A percentile compares a stretch with the other conserved stretches of the same genome.
Conservation (phyloP, 1,140 invertebrate species). For the Diabrotica virgifera region DNA sequence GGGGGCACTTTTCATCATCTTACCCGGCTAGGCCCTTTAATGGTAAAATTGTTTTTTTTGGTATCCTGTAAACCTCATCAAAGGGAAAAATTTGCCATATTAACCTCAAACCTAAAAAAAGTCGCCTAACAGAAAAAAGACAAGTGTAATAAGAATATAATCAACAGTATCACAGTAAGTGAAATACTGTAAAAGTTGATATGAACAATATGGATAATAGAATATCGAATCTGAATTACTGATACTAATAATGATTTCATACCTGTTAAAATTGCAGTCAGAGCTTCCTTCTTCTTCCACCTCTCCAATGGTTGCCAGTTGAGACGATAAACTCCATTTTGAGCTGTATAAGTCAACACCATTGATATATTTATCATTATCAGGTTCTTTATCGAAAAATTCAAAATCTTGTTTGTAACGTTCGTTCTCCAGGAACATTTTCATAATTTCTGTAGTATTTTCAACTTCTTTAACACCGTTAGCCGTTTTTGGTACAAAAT, state of each 20-base stretch:
- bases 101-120: no score
- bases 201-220: no score
- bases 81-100: no score
- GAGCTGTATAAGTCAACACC: constrained; percentile 36
- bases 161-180: no score
- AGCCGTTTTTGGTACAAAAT: constrained; percentile 62
- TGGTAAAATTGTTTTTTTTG: no score
- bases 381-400: constrained; percentile 45
- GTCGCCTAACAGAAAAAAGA: no score
- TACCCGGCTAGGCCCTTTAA: no score
- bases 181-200: no score
- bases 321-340: constrained; percentile 42
- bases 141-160: no score
- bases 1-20: no score
- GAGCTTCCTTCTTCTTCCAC: constrained; percentile 56
- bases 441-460: constrained; percentile 35
- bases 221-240: not conserved
- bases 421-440: constrained; percentile 43
- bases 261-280: constrained; percentile 13
- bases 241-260: constrained; percentile 4
- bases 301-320: constrained; percentile 65
- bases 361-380: constrained; percentile 36
- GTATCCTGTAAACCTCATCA: no score
- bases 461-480: constrained; percentile 21
- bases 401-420: constrained; percentile 40